A percentile compares a stretch with the other conserved stretches of the same genome.
Evolutionary conservation across 2,797 vertebrate genomes (phyloP).

Genomic region (Tympanoctomys barrerae): DNA sequence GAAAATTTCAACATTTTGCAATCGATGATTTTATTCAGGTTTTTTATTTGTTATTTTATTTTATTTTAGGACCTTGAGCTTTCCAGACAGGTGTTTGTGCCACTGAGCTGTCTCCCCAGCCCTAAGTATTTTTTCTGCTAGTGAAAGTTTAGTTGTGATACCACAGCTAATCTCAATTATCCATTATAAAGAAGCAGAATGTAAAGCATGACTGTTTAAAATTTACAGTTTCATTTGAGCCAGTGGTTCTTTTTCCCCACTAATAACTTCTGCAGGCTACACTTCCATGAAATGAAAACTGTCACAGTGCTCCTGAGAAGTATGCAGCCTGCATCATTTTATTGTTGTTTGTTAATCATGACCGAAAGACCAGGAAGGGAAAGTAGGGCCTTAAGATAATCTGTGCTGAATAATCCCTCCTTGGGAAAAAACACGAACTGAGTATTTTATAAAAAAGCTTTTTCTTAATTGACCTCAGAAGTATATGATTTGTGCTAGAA

Average conservation of each 20-base stretch:
- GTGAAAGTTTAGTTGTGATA: constrained; percentile 35
- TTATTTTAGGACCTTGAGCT: no score
- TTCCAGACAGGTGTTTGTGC: neutral
- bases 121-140: neutral
- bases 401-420: neutral
- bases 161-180: constrained; percentile 4
- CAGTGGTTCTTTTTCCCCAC: neutral
- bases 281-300: neutral
- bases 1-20: constrained; percentile 48
- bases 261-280: neutral
- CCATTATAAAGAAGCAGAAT: neutral
- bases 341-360: constrained; percentile 34
- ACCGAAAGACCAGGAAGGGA: neutral
- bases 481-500: constrained; percentile 11
- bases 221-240: neutral
- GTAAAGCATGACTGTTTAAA: constrained; percentile 31
- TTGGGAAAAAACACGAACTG: constrained; percentile 17
- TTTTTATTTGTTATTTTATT: no score
- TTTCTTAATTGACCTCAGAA: neutral
- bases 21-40: constrained; percentile 27
- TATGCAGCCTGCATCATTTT: neutral
- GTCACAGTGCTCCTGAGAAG: neutral
- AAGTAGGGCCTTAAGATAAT: neutral
- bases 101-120: no score
- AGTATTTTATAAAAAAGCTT: constrained; percentile 31